Conservation (phyloP, 2,888 invertebrate species). For the Philhelius pedissequus region DNA sequence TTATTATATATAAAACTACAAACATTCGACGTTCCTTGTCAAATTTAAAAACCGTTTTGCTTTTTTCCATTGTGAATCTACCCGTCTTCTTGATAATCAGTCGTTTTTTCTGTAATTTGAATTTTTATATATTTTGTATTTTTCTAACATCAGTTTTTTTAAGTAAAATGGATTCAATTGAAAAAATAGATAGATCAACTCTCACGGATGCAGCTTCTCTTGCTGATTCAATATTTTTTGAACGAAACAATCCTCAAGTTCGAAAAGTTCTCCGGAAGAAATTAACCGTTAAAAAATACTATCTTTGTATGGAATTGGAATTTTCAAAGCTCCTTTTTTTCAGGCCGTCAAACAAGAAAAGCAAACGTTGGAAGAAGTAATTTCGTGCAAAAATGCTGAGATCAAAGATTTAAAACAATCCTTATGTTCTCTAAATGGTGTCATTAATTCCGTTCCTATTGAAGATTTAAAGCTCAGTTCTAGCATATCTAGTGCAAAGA, state of each 20-base stretch:
- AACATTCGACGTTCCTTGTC: too few relatives aligned
- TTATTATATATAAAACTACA: too few relatives aligned
- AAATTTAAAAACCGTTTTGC: too few relatives aligned
- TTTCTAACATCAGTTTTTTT: neutral
- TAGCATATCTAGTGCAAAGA: constrained; percentile 74
- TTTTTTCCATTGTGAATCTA: too few relatives aligned
- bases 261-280: constrained; percentile 72
- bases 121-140: neutral
- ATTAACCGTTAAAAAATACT: constrained; percentile 58
- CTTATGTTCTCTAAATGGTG: constrained; percentile 74
- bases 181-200: constrained; percentile 18
- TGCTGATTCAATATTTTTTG: constrained; percentile 42
- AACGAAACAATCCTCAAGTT: constrained; percentile 67
- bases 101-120: constrained; percentile 3
- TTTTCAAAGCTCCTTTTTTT: neutral
- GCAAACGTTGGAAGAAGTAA: constrained; percentile 71
- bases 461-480: constrained; percentile 76
- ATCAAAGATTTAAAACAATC: constrained; percentile 74
- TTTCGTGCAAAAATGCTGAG: constrained; percentile 74
- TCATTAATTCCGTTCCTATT: constrained; percentile 75
- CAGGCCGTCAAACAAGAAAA: constrained; percentile 73
- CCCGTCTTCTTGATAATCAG: too few relatives aligned
- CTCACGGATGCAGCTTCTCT: constrained; percentile 8
- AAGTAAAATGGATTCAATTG: constrained; percentile 31
- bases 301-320: too few relatives aligned